A percentile compares a stretch with the other conserved stretches of the same genome.
Conservation (phyloP, 2,888 invertebrate genomes). For the Caenorhabditis sp. region DNA sequence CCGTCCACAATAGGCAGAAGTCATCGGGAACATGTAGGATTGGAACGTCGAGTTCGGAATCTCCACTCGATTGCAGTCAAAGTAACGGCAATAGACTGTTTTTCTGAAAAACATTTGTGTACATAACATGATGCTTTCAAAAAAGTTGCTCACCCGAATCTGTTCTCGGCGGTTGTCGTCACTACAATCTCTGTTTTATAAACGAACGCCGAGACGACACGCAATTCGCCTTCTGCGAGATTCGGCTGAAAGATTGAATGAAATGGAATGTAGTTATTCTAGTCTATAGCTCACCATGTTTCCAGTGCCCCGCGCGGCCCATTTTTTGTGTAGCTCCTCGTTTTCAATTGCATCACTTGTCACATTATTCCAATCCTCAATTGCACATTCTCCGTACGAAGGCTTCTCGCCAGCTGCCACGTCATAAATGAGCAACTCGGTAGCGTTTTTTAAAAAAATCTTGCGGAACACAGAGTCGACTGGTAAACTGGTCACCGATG, state of each 20-base stretch:
- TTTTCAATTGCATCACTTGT: neutral
- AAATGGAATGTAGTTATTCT: neutral
- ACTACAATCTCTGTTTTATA: slow-evolving; percentile 11
- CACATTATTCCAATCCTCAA: slow-evolving; percentile 10
- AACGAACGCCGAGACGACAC: slow-evolving; percentile 3
- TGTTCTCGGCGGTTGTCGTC: slow-evolving; percentile 2
- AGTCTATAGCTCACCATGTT: neutral
- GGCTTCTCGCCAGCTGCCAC: neutral
- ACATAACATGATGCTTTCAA: neutral
- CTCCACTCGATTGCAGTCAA: slow-evolving; percentile 24
- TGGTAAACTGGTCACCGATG: neutral
- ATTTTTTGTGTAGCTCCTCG: neutral
- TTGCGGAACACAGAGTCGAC: neutral
- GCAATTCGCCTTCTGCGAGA: neutral
- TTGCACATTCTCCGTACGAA: neutral
- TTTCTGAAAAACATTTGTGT: neutral
- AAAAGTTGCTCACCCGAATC: neutral
- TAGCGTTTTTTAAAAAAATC: neutral
- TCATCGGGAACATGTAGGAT: slow-evolving; percentile 21
- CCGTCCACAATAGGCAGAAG: slow-evolving; percentile 12
- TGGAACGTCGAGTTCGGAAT: slow-evolving; percentile 14
- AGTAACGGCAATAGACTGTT: slow-evolving; percentile 14
- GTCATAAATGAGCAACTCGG: neutral
- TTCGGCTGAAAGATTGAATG: neutral
- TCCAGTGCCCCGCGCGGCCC: neutral